Conservation (phyloP, 53 echinoderm and acorn worm genomes). For the Echinometra lucunter region DNA sequence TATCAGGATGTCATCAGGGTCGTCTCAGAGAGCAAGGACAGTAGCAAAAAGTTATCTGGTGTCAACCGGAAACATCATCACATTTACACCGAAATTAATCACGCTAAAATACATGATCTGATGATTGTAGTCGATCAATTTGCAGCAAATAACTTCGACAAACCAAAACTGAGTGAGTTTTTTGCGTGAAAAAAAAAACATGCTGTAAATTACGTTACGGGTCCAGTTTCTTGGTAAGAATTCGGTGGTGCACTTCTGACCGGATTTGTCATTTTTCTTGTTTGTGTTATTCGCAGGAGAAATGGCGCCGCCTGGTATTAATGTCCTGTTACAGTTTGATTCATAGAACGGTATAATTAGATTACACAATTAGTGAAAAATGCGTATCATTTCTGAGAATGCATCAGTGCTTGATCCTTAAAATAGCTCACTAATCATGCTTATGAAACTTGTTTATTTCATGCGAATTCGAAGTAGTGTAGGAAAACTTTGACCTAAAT, state of each 20-base stretch:
- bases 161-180: neutral
- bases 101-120: neutral
- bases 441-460: neutral
- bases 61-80: constrained; percentile 19
- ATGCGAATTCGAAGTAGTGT: neutral
- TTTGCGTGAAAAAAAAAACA: neutral
- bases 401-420: neutral
- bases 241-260: neutral
- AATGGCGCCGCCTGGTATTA: neutral
- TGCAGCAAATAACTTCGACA: neutral
- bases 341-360: neutral
- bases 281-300: neutral
- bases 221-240: neutral
- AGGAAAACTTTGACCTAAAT: neutral
- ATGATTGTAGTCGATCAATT: neutral
- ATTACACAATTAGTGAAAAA: neutral
- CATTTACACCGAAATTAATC: neutral
- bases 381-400: neutral
- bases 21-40: neutral
- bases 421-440: neutral
- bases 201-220: neutral
- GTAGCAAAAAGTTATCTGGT: neutral
- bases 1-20: neutral
- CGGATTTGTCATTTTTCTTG: constrained; percentile 5
- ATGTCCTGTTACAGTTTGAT: neutral